Conservation (phyloP, 37 sponge, comb jelly and placozoan genomes). For the Petrosia ficiformis region DNA sequence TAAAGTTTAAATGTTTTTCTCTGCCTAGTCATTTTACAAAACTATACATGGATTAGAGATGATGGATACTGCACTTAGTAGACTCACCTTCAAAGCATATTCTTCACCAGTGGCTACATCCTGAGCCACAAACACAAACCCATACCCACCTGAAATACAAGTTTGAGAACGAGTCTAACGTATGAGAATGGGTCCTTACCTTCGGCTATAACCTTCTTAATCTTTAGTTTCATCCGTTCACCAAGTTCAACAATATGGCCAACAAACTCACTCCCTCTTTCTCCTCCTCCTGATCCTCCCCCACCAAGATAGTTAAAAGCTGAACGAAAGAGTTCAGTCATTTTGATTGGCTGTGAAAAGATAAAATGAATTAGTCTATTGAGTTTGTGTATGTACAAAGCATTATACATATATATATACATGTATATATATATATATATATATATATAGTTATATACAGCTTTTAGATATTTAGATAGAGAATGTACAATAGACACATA, state of each 20-base stretch:
- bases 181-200: slow-evolving; percentile 11
- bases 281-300: slow-evolving; percentile 17
- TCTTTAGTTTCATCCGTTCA: slow-evolving; percentile 29
- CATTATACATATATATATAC: too few relatives aligned
- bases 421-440: too few relatives aligned
- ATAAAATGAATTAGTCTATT: neutral
- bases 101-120: slow-evolving; percentile 64
- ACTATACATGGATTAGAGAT: too few relatives aligned
- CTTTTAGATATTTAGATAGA: too few relatives aligned
- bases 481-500: too few relatives aligned
- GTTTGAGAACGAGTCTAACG: neutral
- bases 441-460: too few relatives aligned
- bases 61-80: too few relatives aligned
- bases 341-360: neutral
- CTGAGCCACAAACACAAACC: slow-evolving; percentile 78
- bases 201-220: slow-evolving; percentile 82
- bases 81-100: slow-evolving; percentile 81
- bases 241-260: slow-evolving; percentile 65
- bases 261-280: slow-evolving; percentile 33
- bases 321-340: slow-evolving; percentile 59
- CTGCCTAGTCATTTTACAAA: too few relatives aligned
- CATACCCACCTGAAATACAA: slow-evolving; percentile 75
- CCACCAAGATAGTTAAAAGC: slow-evolving; percentile 54
- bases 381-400: too few relatives aligned
- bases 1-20: too few relatives aligned